Evolutionary conservation across 2,797 vertebrate species (phyloP), one percentile per base, ranked within the genome.

Genomic region (Xiphophorus birchmanni): DNA sequence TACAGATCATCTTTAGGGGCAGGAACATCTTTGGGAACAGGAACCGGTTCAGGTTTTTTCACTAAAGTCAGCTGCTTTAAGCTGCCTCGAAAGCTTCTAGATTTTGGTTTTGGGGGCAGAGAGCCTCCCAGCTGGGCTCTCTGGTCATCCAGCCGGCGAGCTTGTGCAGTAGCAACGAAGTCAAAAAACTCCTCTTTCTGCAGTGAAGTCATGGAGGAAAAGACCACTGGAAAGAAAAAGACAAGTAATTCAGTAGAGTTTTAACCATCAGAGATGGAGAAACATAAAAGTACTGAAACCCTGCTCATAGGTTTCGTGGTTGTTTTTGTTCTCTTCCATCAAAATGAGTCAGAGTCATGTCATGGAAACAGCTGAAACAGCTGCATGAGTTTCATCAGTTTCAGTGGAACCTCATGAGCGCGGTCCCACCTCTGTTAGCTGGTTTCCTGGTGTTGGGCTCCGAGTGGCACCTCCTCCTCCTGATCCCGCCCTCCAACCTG

Each of bases 121-220:
- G 63, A 82, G 65, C 50, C 87, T 5, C 88, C 91, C 6, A 97
- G 94, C 9, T 93, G 91, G 2, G 97, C 96, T 80, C 97, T 93
- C 91, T 98, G 97, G 88, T 97, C 97, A 10, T 97, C 95, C 2
- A 98, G 94, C 2, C 97, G 95, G 44, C 96, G 96, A 52, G 95
- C 96, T 89, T 98, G 97, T 73, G 96, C 91, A 6, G 93, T 94
- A 73, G 95, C 97, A 80, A 98, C 91, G 76, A 97, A 85, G 26
- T 97, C 96, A 29, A 97, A 96, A 79, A 98, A 97, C 89, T 96
- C 96, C 87, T 97, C 97, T 42, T 90, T 97, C 94, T 97, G 97
- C 90, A 97, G 94, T 1, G 97, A 97, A 15, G 96, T 96, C 94
- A 97, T 95, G 80, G 97, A 97, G 82, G 96, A 95, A 88, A 97